These are phyloP conservation scores for Eospalax fontanierii DNA, from an alignment of 2,797 vertebrate species.

Conservation along the genomic window DNA sequence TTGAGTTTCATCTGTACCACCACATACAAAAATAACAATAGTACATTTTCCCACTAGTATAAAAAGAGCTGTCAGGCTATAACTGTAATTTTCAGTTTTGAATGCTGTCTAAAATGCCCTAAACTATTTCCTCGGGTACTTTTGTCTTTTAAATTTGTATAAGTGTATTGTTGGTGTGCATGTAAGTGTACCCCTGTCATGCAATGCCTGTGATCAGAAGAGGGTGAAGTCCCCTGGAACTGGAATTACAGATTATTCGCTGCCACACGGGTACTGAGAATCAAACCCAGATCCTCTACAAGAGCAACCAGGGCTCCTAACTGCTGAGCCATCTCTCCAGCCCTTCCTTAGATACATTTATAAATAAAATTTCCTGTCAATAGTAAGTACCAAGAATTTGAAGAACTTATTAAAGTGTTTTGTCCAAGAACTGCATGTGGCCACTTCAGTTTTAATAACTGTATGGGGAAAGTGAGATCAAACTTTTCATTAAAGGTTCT, in stretches of 20 bases:
- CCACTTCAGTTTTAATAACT: background rate
- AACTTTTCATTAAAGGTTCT: conserved; percentile 1
- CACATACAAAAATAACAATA: background rate
- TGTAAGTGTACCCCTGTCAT: no score
- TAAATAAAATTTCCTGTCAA: background rate
- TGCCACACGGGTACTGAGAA: no score
- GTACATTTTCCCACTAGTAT: background rate
- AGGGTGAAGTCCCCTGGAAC: no score
- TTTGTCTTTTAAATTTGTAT: background rate
- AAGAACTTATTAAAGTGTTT: conserved; percentile 19
- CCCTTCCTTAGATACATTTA: background rate
- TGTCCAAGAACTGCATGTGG: conserved; percentile 32
- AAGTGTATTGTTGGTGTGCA: no score
- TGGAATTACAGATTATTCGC: no score
- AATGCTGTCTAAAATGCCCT: background rate
- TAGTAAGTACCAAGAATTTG: conserved; percentile 13
- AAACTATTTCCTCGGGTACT: conserved; percentile 13
- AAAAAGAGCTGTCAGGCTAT: background rate
- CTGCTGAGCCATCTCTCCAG: no score
- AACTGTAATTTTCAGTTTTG: background rate
- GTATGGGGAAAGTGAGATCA: conserved; percentile 32
- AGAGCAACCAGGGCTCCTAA: no score
- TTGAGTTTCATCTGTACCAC: conserved; percentile 1
- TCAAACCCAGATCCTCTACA: no score
- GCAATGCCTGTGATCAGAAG: no score